phyloP scores from a whole-genome alignment of 2,113 vertebrate genomes.

The Cyphomyrus plagiostoma region DNA sequence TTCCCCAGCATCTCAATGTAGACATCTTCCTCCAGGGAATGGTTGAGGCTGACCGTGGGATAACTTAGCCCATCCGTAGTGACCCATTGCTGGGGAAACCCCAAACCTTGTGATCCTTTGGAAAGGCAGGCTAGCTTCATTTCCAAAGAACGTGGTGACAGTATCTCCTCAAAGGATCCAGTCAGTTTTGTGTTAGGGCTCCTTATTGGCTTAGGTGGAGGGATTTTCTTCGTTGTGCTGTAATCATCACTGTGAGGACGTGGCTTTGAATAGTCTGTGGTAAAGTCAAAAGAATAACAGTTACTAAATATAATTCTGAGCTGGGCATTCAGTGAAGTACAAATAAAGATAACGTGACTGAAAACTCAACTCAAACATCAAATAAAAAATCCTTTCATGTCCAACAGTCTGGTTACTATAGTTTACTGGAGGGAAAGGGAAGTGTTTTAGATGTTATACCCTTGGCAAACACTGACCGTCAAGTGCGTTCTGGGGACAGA shows the following conservation, averaged over 20 bases:
- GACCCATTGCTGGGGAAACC: slow-evolving; percentile 54
- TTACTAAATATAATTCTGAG: neutral
- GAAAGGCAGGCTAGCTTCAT: slow-evolving; percentile 58
- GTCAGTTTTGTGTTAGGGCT: slow-evolving; percentile 93
- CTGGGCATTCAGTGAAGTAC: neutral
- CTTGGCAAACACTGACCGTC: slow-evolving; percentile 69
- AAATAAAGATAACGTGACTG: neutral
- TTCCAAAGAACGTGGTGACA: slow-evolving; percentile 65
- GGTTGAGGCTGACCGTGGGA: slow-evolving; percentile 52
- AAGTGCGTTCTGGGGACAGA: slow-evolving; percentile 72
- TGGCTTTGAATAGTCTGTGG: slow-evolving; percentile 72
- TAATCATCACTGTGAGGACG: slow-evolving; percentile 95
- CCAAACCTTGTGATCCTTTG: slow-evolving; percentile 49
- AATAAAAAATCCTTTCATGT: neutral
- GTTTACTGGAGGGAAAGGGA: slow-evolving; percentile 57
- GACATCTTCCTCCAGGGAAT: slow-evolving; percentile 70
- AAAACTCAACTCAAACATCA: neutral
- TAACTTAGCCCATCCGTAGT: slow-evolving; percentile 61
- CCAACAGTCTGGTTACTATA: slow-evolving; percentile 39
- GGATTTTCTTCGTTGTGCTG: slow-evolving; percentile 89
- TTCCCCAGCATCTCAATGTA: slow-evolving; percentile 93
- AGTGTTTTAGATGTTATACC: slow-evolving; percentile 61
- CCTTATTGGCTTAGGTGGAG: slow-evolving; percentile 88
- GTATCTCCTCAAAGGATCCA: slow-evolving; percentile 89
- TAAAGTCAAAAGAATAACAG: slow-evolving; percentile 20